These are phyloP conservation scores for Rhynchotus rufescens DNA, from an alignment of 2,797 vertebrate species.

Conservation along the genomic window DNA sequence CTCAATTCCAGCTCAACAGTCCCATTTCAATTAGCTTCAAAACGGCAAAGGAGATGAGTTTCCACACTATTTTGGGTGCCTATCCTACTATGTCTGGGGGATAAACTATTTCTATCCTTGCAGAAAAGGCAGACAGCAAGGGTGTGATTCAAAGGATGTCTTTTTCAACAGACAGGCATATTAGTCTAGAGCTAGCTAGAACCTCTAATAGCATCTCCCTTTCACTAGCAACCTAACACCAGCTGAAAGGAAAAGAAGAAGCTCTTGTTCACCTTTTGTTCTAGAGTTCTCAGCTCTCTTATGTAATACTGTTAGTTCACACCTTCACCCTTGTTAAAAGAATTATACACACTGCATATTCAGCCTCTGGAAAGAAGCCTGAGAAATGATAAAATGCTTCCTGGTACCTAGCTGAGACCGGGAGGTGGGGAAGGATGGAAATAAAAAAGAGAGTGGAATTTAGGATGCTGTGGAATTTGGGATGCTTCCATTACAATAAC, in stretches of 20 bases:
- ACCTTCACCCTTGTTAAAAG: background rate
- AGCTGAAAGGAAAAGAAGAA: background rate
- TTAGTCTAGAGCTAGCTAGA: background rate
- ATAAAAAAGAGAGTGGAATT: constrained; percentile 26
- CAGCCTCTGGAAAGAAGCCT: background rate
- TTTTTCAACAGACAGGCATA: background rate
- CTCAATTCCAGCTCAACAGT: background rate
- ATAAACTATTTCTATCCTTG: background rate
- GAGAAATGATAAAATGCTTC: constrained; percentile 42
- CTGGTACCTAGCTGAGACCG: constrained; percentile 52
- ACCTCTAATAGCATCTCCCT: background rate
- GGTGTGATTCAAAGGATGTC: background rate
- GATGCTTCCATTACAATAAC: constrained; percentile 47
- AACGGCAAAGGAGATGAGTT: background rate
- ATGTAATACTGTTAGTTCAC: background rate
- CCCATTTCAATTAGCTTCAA: background rate
- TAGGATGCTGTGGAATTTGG: constrained; percentile 49
- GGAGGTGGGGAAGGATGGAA: background rate
- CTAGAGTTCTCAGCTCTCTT: background rate
- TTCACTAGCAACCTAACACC: background rate
- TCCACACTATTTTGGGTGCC: background rate
- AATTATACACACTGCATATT: background rate
- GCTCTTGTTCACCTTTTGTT: background rate
- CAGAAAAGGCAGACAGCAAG: background rate
- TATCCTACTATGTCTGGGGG: background rate